These are phyloP conservation scores for Hydriomena furcata DNA, from an alignment of 2,888 invertebrate species.

Conservation along the genomic window DNA sequence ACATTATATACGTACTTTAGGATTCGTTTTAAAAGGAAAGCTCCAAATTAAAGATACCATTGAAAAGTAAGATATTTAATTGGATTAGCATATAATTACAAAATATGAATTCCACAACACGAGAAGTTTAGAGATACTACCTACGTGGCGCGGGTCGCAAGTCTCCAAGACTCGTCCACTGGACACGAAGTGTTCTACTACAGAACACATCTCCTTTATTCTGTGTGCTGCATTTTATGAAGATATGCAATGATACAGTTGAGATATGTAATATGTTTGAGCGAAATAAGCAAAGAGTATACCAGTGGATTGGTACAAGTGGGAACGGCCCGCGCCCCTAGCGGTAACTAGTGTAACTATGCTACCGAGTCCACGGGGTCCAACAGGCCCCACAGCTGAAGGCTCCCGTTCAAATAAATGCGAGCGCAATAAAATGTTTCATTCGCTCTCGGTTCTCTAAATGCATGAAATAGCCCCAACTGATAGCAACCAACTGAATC, in stretches of 20 bases:
- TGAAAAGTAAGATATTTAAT: slow-evolving; percentile 40
- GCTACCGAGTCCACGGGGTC: neutral
- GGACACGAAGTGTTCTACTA: no score
- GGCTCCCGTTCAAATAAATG: no score
- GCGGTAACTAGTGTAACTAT: slow-evolving; percentile 7
- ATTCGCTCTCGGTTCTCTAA: neutral
- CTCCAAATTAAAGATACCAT: slow-evolving; percentile 35
- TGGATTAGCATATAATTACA: slow-evolving; percentile 41
- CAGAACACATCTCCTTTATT: no score
- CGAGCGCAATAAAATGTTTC: slow-evolving; percentile 18
- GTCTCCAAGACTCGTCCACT: neutral
- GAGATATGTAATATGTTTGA: neutral
- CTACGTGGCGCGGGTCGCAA: slow-evolving; percentile 5
- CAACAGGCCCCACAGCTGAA: no score
- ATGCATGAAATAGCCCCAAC: neutral
- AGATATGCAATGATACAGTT: neutral
- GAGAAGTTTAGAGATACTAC: slow-evolving; percentile 27
- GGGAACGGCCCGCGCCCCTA: neutral
- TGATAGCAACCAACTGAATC: no score
- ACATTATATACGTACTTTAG: no score
- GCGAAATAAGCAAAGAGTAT: neutral
- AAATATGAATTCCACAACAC: slow-evolving; percentile 37
- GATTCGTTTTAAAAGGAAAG: no score
- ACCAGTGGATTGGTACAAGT: neutral
- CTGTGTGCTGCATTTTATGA: no score